A percentile compares a stretch with the other conserved stretches of the same genome.
Conservation (phyloP, 2,797 vertebrate genomes). For the Scarus forsteni region DNA sequence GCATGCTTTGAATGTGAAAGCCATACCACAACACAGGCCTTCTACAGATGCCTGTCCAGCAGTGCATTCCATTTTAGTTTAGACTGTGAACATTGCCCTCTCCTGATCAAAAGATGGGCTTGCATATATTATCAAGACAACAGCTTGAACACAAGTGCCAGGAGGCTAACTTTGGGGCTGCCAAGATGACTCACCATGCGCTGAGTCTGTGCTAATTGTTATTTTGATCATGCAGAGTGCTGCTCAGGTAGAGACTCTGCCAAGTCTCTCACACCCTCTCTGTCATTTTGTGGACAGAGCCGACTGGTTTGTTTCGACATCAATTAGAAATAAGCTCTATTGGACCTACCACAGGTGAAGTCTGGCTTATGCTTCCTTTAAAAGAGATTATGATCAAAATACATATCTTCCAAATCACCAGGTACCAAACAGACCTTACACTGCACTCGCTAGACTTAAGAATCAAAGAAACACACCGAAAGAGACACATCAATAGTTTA, state of each 20-base stretch:
- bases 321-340: slow-evolving; percentile 62
- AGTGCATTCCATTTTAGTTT: slow-evolving; percentile 48
- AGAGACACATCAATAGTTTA: neutral
- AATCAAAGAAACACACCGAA: neutral
- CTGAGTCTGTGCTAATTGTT: slow-evolving; percentile 68
- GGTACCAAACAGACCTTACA: slow-evolving; percentile 25
- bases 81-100: slow-evolving; percentile 79
- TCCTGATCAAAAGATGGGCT: slow-evolving; percentile 74
- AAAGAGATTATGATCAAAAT: slow-evolving; percentile 47
- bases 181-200: slow-evolving; percentile 75
- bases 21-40: slow-evolving; percentile 33
- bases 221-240: slow-evolving; percentile 73
- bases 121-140: slow-evolving; percentile 69
- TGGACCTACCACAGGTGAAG: slow-evolving; percentile 51
- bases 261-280: slow-evolving; percentile 41
- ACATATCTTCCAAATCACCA: slow-evolving; percentile 15
- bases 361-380: slow-evolving; percentile 35
- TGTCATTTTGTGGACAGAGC: slow-evolving; percentile 47
- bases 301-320: slow-evolving; percentile 50
- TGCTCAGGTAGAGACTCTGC: slow-evolving; percentile 54
- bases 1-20: slow-evolving; percentile 54
- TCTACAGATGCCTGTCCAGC: slow-evolving; percentile 38
- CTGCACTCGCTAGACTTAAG: neutral
- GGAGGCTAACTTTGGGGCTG: slow-evolving; percentile 56
- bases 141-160: slow-evolving; percentile 59